phyloP scores from a whole-genome alignment of 2,113 vertebrate genomes.

The Atrichornis clamosus region DNA sequence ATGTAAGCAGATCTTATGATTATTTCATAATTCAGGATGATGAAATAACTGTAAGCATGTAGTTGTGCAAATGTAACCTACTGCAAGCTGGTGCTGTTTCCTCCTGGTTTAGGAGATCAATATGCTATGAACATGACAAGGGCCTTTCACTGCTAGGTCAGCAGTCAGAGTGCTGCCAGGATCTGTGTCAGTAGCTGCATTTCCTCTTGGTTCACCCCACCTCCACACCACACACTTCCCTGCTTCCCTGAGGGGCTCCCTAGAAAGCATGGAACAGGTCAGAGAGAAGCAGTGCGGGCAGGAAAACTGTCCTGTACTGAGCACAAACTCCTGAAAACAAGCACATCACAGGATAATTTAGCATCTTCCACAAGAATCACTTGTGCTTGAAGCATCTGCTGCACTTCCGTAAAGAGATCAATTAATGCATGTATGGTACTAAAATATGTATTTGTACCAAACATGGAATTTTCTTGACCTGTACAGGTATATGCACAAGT shows the following conservation, averaged over 20 bases:
- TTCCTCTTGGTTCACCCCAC: background rate
- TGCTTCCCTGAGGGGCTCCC: background rate
- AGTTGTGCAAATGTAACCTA: background rate
- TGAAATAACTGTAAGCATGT: background rate
- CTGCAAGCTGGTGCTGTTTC: background rate
- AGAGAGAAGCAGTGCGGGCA: background rate
- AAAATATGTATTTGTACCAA: background rate
- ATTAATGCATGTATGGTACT: background rate
- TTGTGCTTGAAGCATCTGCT: background rate
- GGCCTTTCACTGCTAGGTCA: background rate
- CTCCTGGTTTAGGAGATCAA: background rate
- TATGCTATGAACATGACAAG: background rate
- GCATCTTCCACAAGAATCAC: background rate
- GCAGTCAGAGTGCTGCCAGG: background rate
- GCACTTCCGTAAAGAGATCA: background rate
- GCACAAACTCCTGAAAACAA: background rate
- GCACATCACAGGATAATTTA: background rate
- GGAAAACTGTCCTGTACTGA: background rate
- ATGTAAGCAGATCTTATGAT: too few relatives aligned
- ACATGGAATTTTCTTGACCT: background rate
- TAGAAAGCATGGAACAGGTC: background rate
- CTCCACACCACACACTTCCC: too few relatives aligned
- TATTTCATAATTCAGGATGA: too few relatives aligned
- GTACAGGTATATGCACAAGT: background rate
- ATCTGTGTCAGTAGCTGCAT: background rate